Conservation (phyloP, 2,888 invertebrate genomes). For the Synergus umbraculus region DNA sequence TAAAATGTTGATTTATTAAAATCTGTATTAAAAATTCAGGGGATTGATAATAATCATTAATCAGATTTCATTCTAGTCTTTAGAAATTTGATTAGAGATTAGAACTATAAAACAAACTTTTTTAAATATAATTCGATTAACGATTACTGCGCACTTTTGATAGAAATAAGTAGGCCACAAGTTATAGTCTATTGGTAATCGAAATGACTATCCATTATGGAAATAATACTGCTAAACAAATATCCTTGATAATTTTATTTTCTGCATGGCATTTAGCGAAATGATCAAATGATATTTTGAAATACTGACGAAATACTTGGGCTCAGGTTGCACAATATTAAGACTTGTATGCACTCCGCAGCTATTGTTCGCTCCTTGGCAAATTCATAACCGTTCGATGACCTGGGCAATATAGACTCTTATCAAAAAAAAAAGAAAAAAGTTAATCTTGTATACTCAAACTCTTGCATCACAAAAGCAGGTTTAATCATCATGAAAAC, state of each 20-base stretch:
- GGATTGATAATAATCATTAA: too few relatives aligned
- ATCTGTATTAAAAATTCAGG: not conserved
- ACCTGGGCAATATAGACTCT: not conserved
- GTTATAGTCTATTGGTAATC: not conserved
- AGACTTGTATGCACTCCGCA: not conserved
- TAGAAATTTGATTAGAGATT: not conserved
- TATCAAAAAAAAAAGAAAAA: constrained; percentile 1
- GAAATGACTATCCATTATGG: constrained; percentile 7
- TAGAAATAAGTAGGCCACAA: not conserved
- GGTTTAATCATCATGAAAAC: not conserved
- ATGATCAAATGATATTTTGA: constrained; percentile 1
- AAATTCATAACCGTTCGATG: constrained; percentile 33
- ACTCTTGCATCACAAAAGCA: not conserved
- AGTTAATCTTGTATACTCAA: not conserved
- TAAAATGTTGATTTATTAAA: not conserved
- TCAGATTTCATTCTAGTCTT: not conserved
- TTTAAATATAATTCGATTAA: not conserved
- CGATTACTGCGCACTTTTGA: not conserved
- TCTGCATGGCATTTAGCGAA: not conserved
- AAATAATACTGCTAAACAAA: not conserved
- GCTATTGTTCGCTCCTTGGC: constrained; percentile 1
- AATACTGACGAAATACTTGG: not conserved
- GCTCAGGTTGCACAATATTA: not conserved
- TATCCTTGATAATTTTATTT: not conserved
- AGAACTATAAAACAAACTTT: not conserved